Conservation (phyloP, 2,797 vertebrate genomes). For the Lepidocolaptes lacrymiger region DNA sequence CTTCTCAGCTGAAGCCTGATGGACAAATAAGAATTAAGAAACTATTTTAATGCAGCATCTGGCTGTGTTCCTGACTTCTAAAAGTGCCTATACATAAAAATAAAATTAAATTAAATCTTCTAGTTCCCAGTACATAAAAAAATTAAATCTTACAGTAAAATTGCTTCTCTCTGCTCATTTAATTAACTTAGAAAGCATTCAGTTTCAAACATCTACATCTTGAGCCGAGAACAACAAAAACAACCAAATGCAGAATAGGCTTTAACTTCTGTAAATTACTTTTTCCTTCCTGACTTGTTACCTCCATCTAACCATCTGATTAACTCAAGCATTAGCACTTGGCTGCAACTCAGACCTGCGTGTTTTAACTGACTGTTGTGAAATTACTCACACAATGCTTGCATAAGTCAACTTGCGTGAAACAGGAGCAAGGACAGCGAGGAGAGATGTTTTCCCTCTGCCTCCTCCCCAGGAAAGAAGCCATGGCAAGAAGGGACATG, state of each 20-base stretch:
- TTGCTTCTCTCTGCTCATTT: conserved; percentile 15
- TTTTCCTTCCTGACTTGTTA: background rate
- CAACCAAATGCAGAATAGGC: background rate
- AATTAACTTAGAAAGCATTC: conserved; percentile 58
- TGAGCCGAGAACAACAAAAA: background rate
- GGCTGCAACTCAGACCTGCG: background rate
- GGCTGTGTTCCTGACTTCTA: conserved; percentile 51
- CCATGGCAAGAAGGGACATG: background rate
- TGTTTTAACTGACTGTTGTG: conserved; percentile 9
- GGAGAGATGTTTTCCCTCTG: background rate
- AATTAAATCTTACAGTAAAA: conserved; percentile 45
- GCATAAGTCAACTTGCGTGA: background rate
- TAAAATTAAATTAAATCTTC: conserved; percentile 54
- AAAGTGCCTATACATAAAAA: conserved; percentile 54
- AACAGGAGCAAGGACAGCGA: background rate
- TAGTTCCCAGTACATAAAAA: conserved; percentile 30
- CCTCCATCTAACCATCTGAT: background rate
- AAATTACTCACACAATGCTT: conserved; percentile 13
- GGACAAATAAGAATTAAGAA: conserved; percentile 60
- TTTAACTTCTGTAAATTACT: conserved; percentile 10
- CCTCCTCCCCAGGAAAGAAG: background rate
- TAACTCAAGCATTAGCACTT: conserved; percentile 28
- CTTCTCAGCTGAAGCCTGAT: conserved; percentile 55
- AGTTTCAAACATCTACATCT: background rate
- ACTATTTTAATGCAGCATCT: conserved; percentile 64